A percentile compares a stretch with the other conserved stretches of the same genome.
Evolutionary conservation across 2,888 invertebrate species (phyloP).

Genomic region (Aphidius colemani): DNA sequence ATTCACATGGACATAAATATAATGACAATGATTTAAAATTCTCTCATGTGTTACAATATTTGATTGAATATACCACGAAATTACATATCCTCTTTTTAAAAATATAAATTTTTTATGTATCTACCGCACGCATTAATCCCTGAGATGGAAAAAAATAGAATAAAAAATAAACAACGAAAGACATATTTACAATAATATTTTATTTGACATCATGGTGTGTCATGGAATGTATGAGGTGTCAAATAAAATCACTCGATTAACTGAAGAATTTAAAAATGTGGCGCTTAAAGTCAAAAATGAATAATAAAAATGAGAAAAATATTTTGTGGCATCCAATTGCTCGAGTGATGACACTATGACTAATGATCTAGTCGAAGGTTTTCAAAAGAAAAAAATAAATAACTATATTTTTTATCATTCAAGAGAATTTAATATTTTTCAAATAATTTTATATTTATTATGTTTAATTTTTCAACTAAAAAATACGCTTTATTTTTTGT

Average conservation of each 20-base stretch:
- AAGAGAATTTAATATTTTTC: conserved; percentile 13
- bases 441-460: background rate
- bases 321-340: conserved; percentile 54
- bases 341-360: conserved; percentile 57
- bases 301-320: conserved; percentile 17
- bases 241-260: conserved; percentile 18
- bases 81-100: conserved; percentile 1
- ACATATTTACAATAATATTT: too few species aligned
- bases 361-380: conserved; percentile 48
- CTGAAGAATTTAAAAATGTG: conserved; percentile 11
- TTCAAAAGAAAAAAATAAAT: conserved; percentile 30
- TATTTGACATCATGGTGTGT: conserved; percentile 19
- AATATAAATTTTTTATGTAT: background rate
- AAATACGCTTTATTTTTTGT: too few species aligned
- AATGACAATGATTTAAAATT: too few species aligned
- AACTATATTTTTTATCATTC: conserved; percentile 2
- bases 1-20: too few species aligned
- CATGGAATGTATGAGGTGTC: conserved; percentile 22
- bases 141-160: background rate
- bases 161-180: too few species aligned
- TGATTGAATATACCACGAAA: too few species aligned
- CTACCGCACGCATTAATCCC: conserved; percentile 7
- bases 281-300: conserved; percentile 12
- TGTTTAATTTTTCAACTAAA: too few species aligned
- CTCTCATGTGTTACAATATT: too few species aligned